These are phyloP conservation scores for Epirrita christyi DNA, from an alignment of 2,888 invertebrate species.

Conservation along the genomic window DNA sequence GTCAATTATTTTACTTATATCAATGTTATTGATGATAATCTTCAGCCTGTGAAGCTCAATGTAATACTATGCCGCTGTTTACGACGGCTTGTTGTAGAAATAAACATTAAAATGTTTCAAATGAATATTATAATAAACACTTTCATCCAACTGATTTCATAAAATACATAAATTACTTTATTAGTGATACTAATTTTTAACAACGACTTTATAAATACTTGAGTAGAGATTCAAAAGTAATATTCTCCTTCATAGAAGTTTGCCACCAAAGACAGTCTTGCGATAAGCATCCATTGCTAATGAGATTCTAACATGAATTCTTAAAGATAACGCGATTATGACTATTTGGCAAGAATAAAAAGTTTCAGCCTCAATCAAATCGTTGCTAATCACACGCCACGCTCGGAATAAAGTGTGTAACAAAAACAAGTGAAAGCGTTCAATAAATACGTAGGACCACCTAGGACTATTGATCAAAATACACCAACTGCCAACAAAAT, in stretches of 20 bases:
- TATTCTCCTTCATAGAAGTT: conserved; percentile 50
- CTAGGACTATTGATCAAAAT: conserved; percentile 43
- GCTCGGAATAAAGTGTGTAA: conserved; percentile 43
- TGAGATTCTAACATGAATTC: conserved; percentile 52
- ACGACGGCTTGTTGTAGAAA: conserved; percentile 15
- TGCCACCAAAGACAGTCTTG: conserved; percentile 67
- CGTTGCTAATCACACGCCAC: conserved; percentile 33
- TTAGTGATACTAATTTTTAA: conserved; percentile 31
- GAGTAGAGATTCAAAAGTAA: conserved; percentile 55
- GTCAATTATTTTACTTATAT: conserved; percentile 28
- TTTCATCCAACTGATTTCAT: conserved; percentile 17
- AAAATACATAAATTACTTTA: conserved; percentile 20
- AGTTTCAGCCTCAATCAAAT: conserved; percentile 53
- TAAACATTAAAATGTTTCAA: conserved; percentile 3
- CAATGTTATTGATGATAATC: conserved; percentile 31
- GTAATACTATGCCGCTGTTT: conserved; percentile 26
- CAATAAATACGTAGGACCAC: conserved; percentile 40
- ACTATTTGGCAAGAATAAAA: conserved; percentile 65
- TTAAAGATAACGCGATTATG: conserved; percentile 46
- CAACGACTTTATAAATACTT: conserved; percentile 42
- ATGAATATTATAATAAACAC: conserved; percentile 7
- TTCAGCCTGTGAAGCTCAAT: conserved; percentile 39
- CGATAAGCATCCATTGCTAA: conserved; percentile 48
- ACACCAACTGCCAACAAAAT: conserved; percentile 61
- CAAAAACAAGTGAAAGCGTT: conserved; percentile 51